Evolutionary conservation across 2,797 vertebrate genomes (phyloP), one percentile per base, ranked within the genome.

Genomic region (Microctenopoma lineatum): DNA sequence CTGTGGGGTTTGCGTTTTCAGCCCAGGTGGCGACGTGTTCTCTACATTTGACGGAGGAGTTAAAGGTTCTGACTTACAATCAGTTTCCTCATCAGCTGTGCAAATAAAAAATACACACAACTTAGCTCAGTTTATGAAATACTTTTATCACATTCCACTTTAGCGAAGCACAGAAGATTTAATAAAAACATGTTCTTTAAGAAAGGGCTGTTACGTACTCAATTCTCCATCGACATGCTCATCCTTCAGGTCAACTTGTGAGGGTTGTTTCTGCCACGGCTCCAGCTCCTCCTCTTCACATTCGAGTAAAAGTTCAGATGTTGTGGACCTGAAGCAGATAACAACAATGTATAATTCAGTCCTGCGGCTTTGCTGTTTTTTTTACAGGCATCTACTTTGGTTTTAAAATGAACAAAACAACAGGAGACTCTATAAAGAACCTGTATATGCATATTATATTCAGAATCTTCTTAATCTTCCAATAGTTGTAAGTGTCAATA

Each of bases 281-380:
- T 75, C 47, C 42, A 79, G 59, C 53, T 75, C 77, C 44, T 79
- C 71, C 38, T 79, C 72, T 9, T 79, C 54, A 66, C 71, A 66
- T 46, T 71, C 67, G 42, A 79, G 72, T 27, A 75, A 47, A 44
- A 67, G 25, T 26, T 66, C 62, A 21, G 71, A 66, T 1, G 9
- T 7, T 9, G 38, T 75, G 8, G 58, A 66, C 25, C 72, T 75
- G 61, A n/a, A 51, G 50, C 3, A 42, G 15, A 57, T 59, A 38
- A 63, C 3, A 10, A 46, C 18, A 54, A 36, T 13, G n/a, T 18
- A 13, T 36, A 16, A 53, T 1, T 13, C 13, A 41, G 4, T 14
- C 13, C 4, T 13, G 4, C 4, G 3, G 4, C 14, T 13, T 41
- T 12, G 10, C 38, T 39, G 38, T 39, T 13, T 39, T 2, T 38